Conservation (phyloP, 2,797 vertebrate genomes). For the Capromys pilorides region DNA sequence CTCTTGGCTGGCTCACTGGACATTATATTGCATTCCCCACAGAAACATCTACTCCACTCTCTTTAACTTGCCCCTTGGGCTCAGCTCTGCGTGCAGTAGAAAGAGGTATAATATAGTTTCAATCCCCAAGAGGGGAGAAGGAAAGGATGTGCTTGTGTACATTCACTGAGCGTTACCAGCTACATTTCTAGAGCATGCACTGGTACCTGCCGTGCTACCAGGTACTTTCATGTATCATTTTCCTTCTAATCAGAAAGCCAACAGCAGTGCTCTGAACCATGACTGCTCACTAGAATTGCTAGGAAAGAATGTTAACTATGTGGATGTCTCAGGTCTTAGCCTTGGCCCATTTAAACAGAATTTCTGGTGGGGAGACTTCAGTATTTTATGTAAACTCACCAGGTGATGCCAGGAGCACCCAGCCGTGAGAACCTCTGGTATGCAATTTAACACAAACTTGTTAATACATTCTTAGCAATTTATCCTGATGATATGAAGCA, state of each 20-base stretch:
- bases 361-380: neutral
- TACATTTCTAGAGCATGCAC: neutral
- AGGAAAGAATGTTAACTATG: neutral
- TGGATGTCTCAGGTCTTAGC: neutral
- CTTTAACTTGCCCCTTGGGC: slow-evolving; percentile 54
- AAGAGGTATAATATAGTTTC: neutral
- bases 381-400: neutral
- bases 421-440: neutral
- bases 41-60: slow-evolving; percentile 5
- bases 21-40: no score
- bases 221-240: neutral
- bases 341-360: neutral
- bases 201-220: neutral
- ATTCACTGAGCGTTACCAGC: neutral
- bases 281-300: neutral
- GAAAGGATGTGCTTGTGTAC: neutral
- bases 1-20: no score
- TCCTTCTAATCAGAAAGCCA: slow-evolving; percentile 55
- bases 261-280: slow-evolving; percentile 36
- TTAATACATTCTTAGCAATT: neutral
- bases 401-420: neutral
- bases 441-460: neutral
- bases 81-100: neutral
- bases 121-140: neutral
- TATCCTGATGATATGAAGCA: neutral